These are phyloP conservation scores for Prochilodus magdalenae DNA, from an alignment of 2,113 vertebrate species.

Conservation along the genomic window DNA sequence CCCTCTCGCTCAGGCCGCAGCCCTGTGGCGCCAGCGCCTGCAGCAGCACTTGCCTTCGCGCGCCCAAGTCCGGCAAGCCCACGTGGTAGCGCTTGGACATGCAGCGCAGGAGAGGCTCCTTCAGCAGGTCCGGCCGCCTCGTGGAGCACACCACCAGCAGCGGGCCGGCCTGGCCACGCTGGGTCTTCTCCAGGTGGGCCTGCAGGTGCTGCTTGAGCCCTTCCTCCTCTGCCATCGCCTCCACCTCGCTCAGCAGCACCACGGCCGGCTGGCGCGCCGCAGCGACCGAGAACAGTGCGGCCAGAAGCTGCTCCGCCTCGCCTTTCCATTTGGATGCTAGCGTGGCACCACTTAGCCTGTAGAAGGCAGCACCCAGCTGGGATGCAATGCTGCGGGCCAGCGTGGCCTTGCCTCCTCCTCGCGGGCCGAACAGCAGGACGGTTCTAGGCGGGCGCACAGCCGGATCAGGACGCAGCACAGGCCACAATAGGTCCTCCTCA, in stretches of 20 bases:
- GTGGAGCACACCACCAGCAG: constrained; percentile 89
- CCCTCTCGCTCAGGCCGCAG: constrained; percentile 85
- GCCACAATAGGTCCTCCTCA: constrained; percentile 95
- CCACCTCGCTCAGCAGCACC: constrained; percentile 88
- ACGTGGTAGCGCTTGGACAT: constrained; percentile 90
- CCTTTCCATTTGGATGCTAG: constrained; percentile 86
- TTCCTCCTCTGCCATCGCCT: constrained; percentile 80
- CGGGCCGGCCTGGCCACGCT: constrained; percentile 74
- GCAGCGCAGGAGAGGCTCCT: constrained; percentile 86
- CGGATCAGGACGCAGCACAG: constrained; percentile 81
- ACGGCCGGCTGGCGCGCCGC: constrained; percentile 84
- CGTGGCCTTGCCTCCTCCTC: constrained; percentile 86
- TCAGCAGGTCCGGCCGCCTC: constrained; percentile 86
- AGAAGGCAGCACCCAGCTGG: constrained; percentile 89
- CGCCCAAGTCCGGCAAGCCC: constrained; percentile 80
- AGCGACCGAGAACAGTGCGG: constrained; percentile 86
- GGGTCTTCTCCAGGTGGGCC: constrained; percentile 84
- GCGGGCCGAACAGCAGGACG: constrained; percentile 93
- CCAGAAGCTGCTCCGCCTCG: constrained; percentile 89
- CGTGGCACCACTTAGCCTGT: constrained; percentile 80
- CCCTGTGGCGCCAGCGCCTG: constrained; percentile 84
- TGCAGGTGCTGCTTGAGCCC: constrained; percentile 83
- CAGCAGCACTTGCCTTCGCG: constrained; percentile 87
- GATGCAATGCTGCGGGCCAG: constrained; percentile 89
- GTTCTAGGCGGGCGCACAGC: constrained; percentile 78